Conservation (phyloP, 1,140 invertebrate genomes). For the Archivesica marissinica region DNA sequence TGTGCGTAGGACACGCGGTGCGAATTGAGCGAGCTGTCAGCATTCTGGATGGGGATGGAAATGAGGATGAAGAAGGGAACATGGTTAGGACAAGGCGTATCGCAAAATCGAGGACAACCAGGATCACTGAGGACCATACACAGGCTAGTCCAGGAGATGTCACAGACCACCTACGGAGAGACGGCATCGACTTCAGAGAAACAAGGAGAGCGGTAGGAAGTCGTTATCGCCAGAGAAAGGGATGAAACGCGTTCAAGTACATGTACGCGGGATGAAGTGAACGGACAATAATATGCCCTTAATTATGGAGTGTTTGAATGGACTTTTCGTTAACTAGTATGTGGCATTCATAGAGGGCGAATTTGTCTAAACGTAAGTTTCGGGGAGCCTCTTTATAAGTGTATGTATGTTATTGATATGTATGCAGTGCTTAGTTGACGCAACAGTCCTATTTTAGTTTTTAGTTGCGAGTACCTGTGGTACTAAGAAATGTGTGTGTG, state of each 20-base stretch:
- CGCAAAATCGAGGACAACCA: not conserved
- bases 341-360: too few species aligned
- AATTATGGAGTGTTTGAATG: too few species aligned
- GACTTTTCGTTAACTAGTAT: too few species aligned
- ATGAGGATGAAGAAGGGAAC: conserved; percentile 1
- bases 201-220: not conserved
- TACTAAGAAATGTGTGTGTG: too few species aligned
- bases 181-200: not conserved
- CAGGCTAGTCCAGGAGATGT: not conserved
- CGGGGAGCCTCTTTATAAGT: too few species aligned
- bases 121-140: not conserved
- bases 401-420: too few species aligned
- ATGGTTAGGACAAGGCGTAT: not conserved
- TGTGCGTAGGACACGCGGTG: not conserved
- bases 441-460: too few species aligned
- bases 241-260: not conserved
- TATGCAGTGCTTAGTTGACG: too few species aligned
- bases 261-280: not conserved
- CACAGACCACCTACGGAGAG: too few species aligned
- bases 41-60: not conserved
- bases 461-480: too few species aligned
- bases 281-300: too few species aligned
- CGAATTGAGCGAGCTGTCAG: conserved; percentile 3
- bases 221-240: not conserved
- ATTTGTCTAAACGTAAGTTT: too few species aligned